Evolutionary conservation across 1,140 invertebrate species (phyloP).

Genomic region (Myzus persicae): DNA sequence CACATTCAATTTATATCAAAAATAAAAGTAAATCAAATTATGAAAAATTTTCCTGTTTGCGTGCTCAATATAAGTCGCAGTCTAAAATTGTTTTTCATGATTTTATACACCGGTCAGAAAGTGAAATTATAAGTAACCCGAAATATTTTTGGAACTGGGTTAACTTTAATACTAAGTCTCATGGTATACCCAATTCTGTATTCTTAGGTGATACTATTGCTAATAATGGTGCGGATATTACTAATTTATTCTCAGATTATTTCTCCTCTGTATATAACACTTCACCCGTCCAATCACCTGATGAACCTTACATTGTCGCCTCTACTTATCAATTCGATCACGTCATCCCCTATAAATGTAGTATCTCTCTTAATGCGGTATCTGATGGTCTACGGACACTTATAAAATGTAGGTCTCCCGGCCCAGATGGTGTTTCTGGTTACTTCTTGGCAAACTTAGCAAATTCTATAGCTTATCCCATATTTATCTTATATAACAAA

Average conservation of each 20-base stretch:
- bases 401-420: not conserved
- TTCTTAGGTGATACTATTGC: not conserved
- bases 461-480: too few species aligned
- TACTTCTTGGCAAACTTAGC: too few species aligned
- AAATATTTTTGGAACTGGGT: too few species aligned
- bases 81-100: constrained; percentile 19
- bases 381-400: not conserved
- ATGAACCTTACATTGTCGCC: too few species aligned
- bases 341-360: not conserved
- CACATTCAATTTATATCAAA: too few species aligned
- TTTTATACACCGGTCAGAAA: not conserved
- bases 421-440: not conserved
- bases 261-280: not conserved
- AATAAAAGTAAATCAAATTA: too few species aligned
- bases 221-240: not conserved
- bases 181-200: too few species aligned
- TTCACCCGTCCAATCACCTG: too few species aligned
- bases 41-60: too few species aligned
- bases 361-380: constrained; percentile 18
- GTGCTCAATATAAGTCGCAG: too few species aligned
- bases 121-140: not conserved
- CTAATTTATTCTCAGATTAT: not conserved
- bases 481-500: too few species aligned
- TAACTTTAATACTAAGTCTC: too few species aligned
- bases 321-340: not conserved